phyloP scores from a whole-genome alignment of 2,797 vertebrate species.

The Agapornis canus region DNA sequence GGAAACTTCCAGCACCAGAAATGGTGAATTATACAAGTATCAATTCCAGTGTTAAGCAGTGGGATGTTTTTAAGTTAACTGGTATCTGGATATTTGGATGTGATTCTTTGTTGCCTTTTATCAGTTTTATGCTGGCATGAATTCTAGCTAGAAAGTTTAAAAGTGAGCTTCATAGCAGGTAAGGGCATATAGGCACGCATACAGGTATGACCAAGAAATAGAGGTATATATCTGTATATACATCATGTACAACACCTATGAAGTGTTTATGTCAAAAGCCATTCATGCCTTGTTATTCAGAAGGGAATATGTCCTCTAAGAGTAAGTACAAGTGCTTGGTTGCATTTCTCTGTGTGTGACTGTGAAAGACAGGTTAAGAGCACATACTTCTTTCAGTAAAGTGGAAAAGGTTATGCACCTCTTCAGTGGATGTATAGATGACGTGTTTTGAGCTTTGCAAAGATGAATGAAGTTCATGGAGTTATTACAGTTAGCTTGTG shows the following conservation, averaged over 20 bases:
- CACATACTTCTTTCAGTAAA: neutral
- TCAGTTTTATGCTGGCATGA: neutral
- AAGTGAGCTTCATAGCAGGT: neutral
- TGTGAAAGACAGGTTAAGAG: neutral
- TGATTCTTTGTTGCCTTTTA: neutral
- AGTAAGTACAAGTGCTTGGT: neutral
- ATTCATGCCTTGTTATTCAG: neutral
- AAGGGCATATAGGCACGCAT: neutral
- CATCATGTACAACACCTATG: neutral
- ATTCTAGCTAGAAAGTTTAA: neutral
- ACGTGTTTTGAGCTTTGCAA: slow-evolving; percentile 38
- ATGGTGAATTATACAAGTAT: neutral
- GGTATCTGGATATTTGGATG: neutral
- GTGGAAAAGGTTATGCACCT: slow-evolving; percentile 5
- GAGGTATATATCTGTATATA: neutral
- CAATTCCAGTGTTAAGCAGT: neutral
- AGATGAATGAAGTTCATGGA: slow-evolving; percentile 5
- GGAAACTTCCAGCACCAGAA: neutral
- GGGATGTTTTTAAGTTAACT: neutral
- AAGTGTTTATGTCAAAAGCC: neutral
- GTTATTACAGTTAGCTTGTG: neutral
- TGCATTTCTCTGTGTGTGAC: neutral
- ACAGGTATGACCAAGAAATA: neutral
- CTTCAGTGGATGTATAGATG: slow-evolving; percentile 4
- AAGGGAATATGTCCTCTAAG: neutral